Evolutionary conservation across 2,113 vertebrate species (phyloP), one percentile per base, ranked within the genome.

Genomic region (Mionectes macconnelli): DNA sequence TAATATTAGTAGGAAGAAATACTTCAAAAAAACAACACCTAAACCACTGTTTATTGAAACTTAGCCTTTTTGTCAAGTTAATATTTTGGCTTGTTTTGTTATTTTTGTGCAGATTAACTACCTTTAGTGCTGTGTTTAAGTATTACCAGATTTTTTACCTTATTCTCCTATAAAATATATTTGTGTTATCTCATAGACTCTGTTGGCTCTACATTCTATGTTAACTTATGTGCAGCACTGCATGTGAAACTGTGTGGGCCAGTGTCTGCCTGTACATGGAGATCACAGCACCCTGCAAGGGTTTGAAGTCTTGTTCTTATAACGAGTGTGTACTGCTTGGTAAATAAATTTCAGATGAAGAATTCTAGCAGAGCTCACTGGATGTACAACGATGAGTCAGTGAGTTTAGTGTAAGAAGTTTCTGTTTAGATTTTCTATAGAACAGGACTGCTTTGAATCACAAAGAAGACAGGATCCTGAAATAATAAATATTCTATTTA

Each of bases 201-300:
- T 75, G 25, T 19, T 1, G 3, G 20, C 52, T 79, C 30, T 33
- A n/a, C 14, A 2, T 6, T 35, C 15, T 39, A 14, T 0, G 0
- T 30, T 82, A 68, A 33, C 47, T 78, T 12, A 3, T 0, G 2
- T 64, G 37, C 18, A 33, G 9, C 47, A 33, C 21, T 39, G 27
- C 9, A 2, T 2, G 2, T 40, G 28, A 33, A 82, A 50, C 8
- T 1, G 1, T 22, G 35, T 33, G 52, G 53, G 30, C 24, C n/a
- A 27, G 10, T 18, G 35, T 56, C 56, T 68, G 30, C 11, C 40
- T 76, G 19, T 24, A 23, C 12, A 53, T 31, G 37, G 47, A 64
- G 15, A 47, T 14, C 57, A 31, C 49, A 64, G 72, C 44, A 80
- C 40, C 12, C 10, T 73, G 62, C 21, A 64, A 18, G 21, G 7